A percentile compares a stretch with the other conserved stretches of the same genome.
These are phyloP conservation scores for Aphelenchoides bicaudatus DNA, from an alignment of 2,888 invertebrate genomes.

Conservation along the genomic window DNA sequence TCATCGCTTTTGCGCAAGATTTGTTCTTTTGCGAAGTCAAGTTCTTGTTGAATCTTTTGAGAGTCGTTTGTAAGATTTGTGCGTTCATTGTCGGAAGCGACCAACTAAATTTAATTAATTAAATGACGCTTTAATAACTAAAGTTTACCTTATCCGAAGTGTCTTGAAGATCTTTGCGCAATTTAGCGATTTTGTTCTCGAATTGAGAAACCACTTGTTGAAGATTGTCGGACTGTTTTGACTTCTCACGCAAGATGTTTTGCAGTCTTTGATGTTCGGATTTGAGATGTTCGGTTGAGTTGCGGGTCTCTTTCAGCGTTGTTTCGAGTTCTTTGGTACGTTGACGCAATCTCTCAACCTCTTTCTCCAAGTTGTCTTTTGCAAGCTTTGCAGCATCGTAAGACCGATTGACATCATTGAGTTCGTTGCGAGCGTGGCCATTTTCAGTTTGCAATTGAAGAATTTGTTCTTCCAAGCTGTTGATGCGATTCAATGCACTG, in stretches of 20 bases:
- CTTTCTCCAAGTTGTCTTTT: conserved; percentile 46
- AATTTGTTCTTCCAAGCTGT: conserved; percentile 51
- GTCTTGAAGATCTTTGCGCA: conserved; percentile 51
- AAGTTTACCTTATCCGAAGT: conserved; percentile 51
- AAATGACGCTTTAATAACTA: not conserved
- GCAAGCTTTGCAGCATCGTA: conserved; percentile 47
- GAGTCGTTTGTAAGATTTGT: conserved; percentile 46
- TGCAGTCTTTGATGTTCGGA: conserved; percentile 54
- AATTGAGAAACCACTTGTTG: conserved; percentile 49
- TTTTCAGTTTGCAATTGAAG: conserved; percentile 46
- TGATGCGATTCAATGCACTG: conserved; percentile 47
- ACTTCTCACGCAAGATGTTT: conserved; percentile 54
- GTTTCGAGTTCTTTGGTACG: conserved; percentile 47
- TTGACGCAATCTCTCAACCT: conserved; percentile 43
- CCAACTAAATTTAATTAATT: conserved; percentile 38
- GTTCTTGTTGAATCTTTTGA: conserved; percentile 47
- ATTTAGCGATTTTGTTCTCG: conserved; percentile 48
- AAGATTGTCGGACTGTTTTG: conserved; percentile 54
- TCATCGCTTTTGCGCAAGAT: conserved; percentile 58
- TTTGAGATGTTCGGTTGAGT: conserved; percentile 43
- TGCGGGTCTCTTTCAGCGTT: conserved; percentile 47
- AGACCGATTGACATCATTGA: conserved; percentile 37
- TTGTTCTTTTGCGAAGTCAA: conserved; percentile 58
- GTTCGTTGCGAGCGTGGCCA: conserved; percentile 36
- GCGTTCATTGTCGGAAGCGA: conserved; percentile 51